Percentiles rank a stretch among this genome's conserved stretches.
These are phyloP conservation scores for Apoda limacodes DNA, from an alignment of 2,888 invertebrate genomes.

Conservation along the genomic window DNA sequence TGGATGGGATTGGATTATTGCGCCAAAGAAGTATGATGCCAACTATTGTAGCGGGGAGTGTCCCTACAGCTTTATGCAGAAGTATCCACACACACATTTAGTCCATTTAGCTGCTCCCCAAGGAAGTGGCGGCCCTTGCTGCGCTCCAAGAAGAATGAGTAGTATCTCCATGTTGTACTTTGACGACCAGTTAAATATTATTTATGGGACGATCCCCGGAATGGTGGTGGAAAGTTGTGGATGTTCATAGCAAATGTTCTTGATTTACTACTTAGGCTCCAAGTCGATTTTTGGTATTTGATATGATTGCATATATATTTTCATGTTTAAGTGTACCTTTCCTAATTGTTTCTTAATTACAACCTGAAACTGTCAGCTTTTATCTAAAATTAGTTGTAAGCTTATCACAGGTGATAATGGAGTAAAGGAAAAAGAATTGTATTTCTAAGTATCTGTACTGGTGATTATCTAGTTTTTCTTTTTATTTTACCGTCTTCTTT, in stretches of 20 bases:
- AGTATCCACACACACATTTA: constrained; percentile 89
- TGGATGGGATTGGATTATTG: constrained; percentile 98
- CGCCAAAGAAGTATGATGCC: constrained; percentile 94
- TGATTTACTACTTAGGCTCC: constrained; percentile 33
- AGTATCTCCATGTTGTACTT: constrained; percentile 93
- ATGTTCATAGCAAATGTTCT: constrained; percentile 76
- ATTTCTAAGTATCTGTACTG: constrained; percentile 1
- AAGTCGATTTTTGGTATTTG: constrained; percentile 24
- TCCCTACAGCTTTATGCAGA: constrained; percentile 86
- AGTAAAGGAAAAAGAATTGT: too few species aligned
- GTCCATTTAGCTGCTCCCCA: constrained; percentile 82
- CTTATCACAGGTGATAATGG: too few species aligned
- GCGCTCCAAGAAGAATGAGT: constrained; percentile 90
- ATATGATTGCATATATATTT: constrained; percentile 3
- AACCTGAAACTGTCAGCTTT: too few species aligned
- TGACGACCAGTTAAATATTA: constrained; percentile 87
- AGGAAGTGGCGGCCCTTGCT: constrained; percentile 89
- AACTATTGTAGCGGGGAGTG: constrained; percentile 98
- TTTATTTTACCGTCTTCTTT: too few species aligned
- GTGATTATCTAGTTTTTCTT: constrained; percentile 1
- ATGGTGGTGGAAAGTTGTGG: constrained; percentile 96
- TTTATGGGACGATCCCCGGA: constrained; percentile 88
- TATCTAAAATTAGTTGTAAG: too few species aligned
- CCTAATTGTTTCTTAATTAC: constrained; percentile 5
- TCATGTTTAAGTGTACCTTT: constrained; percentile 1